These are phyloP conservation scores for Drosophila fungiperda DNA, from an alignment of 2,888 invertebrate genomes.

Conservation along the genomic window DNA sequence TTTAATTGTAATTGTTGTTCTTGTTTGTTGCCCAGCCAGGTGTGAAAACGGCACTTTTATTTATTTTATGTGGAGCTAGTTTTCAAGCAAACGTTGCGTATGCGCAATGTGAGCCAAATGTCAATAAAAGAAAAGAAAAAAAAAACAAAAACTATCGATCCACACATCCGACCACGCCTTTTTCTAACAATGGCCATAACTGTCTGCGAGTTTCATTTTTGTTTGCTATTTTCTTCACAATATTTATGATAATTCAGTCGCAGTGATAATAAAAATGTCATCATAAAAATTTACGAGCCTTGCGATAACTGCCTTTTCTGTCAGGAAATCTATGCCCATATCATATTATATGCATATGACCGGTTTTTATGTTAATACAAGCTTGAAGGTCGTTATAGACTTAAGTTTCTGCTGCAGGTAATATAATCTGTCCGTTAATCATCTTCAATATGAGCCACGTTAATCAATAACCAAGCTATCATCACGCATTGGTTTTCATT, in stretches of 20 bases:
- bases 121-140: slow-evolving; percentile 12
- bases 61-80: slow-evolving; percentile 17
- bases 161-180: slow-evolving; percentile 34
- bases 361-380: slow-evolving; percentile 10
- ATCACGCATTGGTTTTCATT: slow-evolving; percentile 21
- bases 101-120: slow-evolving; percentile 48
- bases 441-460: slow-evolving; percentile 22
- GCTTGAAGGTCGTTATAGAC: slow-evolving; percentile 37
- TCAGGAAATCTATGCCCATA: slow-evolving; percentile 7
- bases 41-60: slow-evolving; percentile 72
- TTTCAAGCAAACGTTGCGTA: slow-evolving; percentile 51
- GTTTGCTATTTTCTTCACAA: slow-evolving; percentile 25
- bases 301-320: slow-evolving; percentile 33
- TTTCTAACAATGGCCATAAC: slow-evolving; percentile 36
- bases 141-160: slow-evolving; percentile 37
- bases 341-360: background rate
- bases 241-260: slow-evolving; percentile 59
- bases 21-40: slow-evolving; percentile 51
- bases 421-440: slow-evolving; percentile 26
- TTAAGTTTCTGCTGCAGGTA: slow-evolving; percentile 3
- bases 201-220: slow-evolving; percentile 16
- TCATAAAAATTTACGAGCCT: slow-evolving; percentile 50
- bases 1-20: slow-evolving; percentile 45
- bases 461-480: slow-evolving; percentile 32
- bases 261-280: slow-evolving; percentile 53